Evolutionary conservation across 2,888 invertebrate genomes (phyloP), one percentile per base, ranked within the genome.

Genomic region (Drosophila stalkeri): DNA sequence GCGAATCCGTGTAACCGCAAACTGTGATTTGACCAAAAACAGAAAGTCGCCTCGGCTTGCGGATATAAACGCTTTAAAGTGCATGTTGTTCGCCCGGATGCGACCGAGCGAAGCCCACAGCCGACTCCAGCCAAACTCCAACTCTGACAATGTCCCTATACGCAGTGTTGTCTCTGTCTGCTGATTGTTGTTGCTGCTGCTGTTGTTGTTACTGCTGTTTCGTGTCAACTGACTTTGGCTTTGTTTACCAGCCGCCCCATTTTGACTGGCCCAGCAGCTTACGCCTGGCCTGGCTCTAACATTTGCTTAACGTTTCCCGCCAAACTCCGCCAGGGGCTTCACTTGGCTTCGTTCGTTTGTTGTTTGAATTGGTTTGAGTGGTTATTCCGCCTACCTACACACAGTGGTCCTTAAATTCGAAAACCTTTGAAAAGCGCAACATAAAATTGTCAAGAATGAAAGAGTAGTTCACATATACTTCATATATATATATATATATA

Each of bases 1-100:
- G 86, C 83, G 85, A 86, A 88, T 86, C 85, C 85, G 85, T 88
- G 86, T 88, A 86, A 86, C 85, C 88, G 74, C 85, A 85, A 84
- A 82, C 87, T 76, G 83, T 86, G 85, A 86, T 86, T 86, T 86
- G 80, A 81, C 85, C 85, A 86, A 86, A 86, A 86, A 75, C 81
- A 86, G 85, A 76, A 81, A 80, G 41, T 31, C 41, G 41, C 55
- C 31, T 12, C 23, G 68, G 83, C 83, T 86, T 86, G 85, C 85
- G 85, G 85, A 86, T 86, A 86, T 86, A 86, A 83, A 86, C 88
- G 88, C 84, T 88, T 81, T 72, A 75, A 75, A 74, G 73, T 77
- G 75, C 86, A 85, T 85, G 82, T 79, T 85, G 76, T 68, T 83
- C 70, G 86, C 86, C 83, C 83, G 83, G 83, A 84, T 84, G 83